Percentiles rank a stretch among this genome's conserved stretches.
phyloP scores from a whole-genome alignment of 2,797 vertebrate species.

The Pogonophryne albipinna region DNA sequence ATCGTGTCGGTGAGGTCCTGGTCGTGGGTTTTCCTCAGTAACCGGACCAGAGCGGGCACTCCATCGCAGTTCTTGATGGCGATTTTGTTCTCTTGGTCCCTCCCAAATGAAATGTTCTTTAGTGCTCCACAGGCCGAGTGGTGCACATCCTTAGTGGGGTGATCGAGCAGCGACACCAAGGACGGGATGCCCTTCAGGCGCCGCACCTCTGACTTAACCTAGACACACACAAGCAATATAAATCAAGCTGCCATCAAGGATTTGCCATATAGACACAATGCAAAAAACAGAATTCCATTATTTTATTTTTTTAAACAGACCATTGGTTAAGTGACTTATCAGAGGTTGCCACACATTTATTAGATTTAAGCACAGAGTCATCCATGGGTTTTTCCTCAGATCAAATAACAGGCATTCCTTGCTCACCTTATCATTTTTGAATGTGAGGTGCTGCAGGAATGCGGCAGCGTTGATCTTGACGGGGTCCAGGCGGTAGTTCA shows the following conservation, averaged over 20 bases:
- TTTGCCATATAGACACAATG: not conserved
- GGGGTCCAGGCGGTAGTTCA: conserved; percentile 93
- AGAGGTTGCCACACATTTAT: no score
- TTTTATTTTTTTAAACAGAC: no score
- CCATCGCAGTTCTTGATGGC: conserved; percentile 99
- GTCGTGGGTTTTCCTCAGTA: conserved; percentile 92
- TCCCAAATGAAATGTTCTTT: conserved; percentile 97
- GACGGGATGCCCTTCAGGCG: conserved; percentile 94
- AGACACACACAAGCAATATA: conserved; percentile 6
- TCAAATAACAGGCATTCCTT: no score
- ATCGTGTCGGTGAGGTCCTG: conserved; percentile 97
- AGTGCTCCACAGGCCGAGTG: conserved; percentile 95
- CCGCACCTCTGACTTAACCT: conserved; percentile 87
- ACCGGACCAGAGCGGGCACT: conserved; percentile 90
- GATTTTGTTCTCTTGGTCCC: conserved; percentile 96
- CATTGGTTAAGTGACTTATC: no score
- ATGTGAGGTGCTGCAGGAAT: conserved; percentile 96
- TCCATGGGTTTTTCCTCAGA: no score
- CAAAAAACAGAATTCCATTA: not conserved
- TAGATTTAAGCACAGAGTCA: no score
- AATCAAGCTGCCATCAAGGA: not conserved
- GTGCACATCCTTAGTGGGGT: conserved; percentile 96
- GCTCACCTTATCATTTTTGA: conserved; percentile 94
- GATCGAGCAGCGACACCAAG: conserved; percentile 93
- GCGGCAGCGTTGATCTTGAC: conserved; percentile 97